Conservation (phyloP, 2,888 invertebrate species). For the Rugalucina vietnamica region DNA sequence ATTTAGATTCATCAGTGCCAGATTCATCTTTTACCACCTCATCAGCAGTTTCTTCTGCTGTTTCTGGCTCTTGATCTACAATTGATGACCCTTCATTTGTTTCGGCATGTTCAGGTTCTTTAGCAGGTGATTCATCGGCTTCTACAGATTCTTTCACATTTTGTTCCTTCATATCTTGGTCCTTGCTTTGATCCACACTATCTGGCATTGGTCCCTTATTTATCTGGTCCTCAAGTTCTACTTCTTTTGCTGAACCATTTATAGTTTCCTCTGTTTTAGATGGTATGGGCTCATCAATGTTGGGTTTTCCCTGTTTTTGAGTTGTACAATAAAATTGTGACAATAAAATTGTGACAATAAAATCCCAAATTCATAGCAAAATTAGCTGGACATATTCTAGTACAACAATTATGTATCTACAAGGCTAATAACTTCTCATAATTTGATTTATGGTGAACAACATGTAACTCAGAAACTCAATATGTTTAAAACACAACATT, state of each 20-base stretch:
- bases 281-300: not conserved
- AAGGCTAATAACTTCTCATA: no score
- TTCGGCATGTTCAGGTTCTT: not conserved
- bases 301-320: conserved; percentile 2
- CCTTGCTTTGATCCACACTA: not conserved
- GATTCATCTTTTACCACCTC: not conserved
- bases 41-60: not conserved
- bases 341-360: no score
- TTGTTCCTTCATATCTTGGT: conserved; percentile 22
- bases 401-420: no score
- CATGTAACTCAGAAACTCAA: no score
- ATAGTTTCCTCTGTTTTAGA: not conserved
- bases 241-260: not conserved
- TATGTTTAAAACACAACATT: no score
- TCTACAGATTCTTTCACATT: not conserved
- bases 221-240: not conserved
- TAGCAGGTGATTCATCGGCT: no score
- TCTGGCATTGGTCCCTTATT: conserved; percentile 8
- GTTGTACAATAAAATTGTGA: no score
- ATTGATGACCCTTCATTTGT: not conserved
- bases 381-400: no score
- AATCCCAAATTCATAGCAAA: no score
- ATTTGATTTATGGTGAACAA: no score
- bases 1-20: not conserved
- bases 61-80: conserved; percentile 10